Base-by-base conservation (phyloP, 2,113 vertebrate species). In the Scomber colias region DNA sequence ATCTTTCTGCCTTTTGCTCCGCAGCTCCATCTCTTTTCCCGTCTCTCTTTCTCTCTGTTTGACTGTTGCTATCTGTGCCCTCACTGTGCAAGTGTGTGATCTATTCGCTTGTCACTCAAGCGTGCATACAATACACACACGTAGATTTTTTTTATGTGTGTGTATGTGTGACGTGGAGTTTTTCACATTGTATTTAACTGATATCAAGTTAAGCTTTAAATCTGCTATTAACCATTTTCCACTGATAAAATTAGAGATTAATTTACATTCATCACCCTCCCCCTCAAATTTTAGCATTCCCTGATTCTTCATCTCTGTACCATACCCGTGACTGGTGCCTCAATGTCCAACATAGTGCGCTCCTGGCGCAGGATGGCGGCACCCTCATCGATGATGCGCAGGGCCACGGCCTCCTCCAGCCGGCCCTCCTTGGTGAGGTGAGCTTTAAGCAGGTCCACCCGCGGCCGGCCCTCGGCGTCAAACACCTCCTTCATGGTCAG, bases 401-500 rank as follows among this genome's bases (percentile, higher is more conserved):
- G 87, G n/a, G 95, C 94, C 79, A 95, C 95, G 0, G 94, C 91
- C 84, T 96, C 95, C 86, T 96, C 95, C 51, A 96, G 90, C 0
- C 95, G 93, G 30, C 95, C 95, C 90, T 96, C 95, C 88, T 96
- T 96, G 59, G 95, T 96, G 72, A 96, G 95, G 87, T 96, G 95
- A 85, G 95, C 95, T 90, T 96, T 96, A 63, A 96, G 93, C 85
- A 96, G 90, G 90, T 96, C 95, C 67, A 96, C 95, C 24, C 95
- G 92, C 17, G 95, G 95, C 88, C 95, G 95, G 45, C 95, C 95
- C 64, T 96, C 95, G 0, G 94, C 91, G 14, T 96, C 95, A 64
- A 96, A 96, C 89, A 96, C 95, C 90, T 96, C 95, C 88, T 96
- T 95, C 94, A 95, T 95, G 88, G 88, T 94, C 53, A 96, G 94